Percentiles rank a stretch among this genome's conserved stretches.
Conservation (phyloP, 2,797 vertebrate species). For the Galago senegalensis region DNA sequence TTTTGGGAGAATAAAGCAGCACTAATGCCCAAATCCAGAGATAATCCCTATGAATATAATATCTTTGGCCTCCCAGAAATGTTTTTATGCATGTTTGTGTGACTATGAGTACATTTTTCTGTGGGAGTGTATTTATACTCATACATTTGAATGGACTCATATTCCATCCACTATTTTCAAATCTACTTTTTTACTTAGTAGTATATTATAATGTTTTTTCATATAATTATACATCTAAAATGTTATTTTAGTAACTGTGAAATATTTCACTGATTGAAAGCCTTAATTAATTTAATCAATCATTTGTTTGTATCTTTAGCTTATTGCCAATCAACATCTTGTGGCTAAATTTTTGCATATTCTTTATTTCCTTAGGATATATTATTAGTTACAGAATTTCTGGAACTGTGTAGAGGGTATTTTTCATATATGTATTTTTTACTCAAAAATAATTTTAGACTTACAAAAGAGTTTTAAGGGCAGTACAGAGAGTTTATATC, state of each 20-base stretch:
- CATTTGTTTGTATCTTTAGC: neutral
- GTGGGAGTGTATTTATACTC: neutral
- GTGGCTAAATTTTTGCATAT: neutral
- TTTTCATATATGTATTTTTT: neutral
- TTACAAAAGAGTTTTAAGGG: neutral
- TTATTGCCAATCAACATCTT: neutral
- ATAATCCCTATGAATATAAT: neutral
- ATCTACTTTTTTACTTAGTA: neutral
- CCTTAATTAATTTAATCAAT: slow-evolving; percentile 4
- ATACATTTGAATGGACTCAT: neutral
- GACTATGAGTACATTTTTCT: neutral
- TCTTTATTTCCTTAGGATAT: neutral
- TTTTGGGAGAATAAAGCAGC: neutral
- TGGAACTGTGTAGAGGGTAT: neutral
- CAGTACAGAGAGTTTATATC: neutral
- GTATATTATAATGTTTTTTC: neutral
- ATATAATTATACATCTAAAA: slow-evolving; percentile 33
- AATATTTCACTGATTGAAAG: neutral
- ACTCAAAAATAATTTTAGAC: neutral
- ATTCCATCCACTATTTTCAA: slow-evolving; percentile 10
- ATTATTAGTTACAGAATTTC: neutral
- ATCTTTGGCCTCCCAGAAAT: neutral
- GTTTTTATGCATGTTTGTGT: neutral
- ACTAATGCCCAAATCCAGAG: neutral
- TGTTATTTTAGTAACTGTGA: neutral